Percentiles rank a stretch among this genome's conserved stretches.
These are phyloP conservation scores for Aegotheles bennettii DNA, from an alignment of 2,113 vertebrate genomes.

Conservation along the genomic window DNA sequence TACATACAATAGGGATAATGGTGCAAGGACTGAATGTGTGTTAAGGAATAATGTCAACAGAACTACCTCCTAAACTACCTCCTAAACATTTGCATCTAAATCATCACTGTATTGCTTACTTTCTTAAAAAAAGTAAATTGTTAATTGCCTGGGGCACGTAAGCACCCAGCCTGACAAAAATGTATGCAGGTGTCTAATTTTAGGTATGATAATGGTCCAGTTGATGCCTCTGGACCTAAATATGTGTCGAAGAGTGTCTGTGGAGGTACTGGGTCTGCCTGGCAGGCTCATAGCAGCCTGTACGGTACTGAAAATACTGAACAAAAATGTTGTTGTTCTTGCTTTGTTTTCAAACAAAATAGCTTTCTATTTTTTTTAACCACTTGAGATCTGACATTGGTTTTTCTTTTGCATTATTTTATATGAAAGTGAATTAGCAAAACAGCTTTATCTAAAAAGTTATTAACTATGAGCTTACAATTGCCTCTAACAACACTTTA, in stretches of 20 bases:
- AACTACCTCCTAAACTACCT: not conserved
- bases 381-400: not conserved
- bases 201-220: not conserved
- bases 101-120: not conserved
- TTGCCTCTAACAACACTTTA: not conserved
- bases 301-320: not conserved
- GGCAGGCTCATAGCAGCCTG: not conserved
- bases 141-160: not conserved
- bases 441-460: not conserved
- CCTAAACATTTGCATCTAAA: not conserved
- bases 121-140: not conserved
- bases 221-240: not conserved
- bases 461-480: not conserved
- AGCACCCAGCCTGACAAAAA: not conserved
- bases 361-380: not conserved
- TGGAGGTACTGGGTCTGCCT: not conserved
- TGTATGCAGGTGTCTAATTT: not conserved
- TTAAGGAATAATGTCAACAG: not conserved
- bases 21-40: not conserved
- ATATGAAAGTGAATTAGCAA: not conserved
- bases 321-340: not conserved
- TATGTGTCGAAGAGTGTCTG: not conserved
- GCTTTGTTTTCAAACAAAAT: not conserved
- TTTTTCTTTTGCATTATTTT: not conserved
- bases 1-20: not conserved